Evolutionary conservation across 2,888 invertebrate species (phyloP).

Genomic region (Mythimna ferrago): DNA sequence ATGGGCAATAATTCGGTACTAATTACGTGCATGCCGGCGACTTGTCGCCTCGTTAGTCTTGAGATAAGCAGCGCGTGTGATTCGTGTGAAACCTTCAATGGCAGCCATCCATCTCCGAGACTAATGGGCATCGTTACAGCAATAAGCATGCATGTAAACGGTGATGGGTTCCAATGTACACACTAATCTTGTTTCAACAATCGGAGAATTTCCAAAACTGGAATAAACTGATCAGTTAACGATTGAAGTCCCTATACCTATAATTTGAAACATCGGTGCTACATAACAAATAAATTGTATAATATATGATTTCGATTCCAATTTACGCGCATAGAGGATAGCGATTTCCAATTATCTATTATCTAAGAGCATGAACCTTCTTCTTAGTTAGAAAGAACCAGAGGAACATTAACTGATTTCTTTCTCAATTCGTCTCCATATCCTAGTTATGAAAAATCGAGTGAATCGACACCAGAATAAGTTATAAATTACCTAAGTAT

Average conservation of each 20-base stretch:
- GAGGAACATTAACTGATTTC: too few species aligned
- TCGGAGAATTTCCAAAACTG: neutral
- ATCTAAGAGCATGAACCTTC: too few species aligned
- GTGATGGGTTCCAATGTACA: slow-evolving; percentile 6
- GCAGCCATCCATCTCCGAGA: slow-evolving; percentile 16
- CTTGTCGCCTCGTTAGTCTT: slow-evolving; percentile 35
- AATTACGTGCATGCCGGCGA: slow-evolving; percentile 19
- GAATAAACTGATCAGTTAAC: neutral
- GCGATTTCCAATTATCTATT: too few species aligned
- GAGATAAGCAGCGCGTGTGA: slow-evolving; percentile 26
- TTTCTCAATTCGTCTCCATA: too few species aligned
- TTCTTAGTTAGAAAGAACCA: too few species aligned
- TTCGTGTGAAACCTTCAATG: slow-evolving; percentile 16
- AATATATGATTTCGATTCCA: too few species aligned
- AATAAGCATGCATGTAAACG: slow-evolving; percentile 17
- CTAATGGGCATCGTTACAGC: slow-evolving; percentile 12
- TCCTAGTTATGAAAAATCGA: too few species aligned
- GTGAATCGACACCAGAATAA: too few species aligned
- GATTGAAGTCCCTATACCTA: neutral
- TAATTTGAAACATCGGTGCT: too few species aligned
- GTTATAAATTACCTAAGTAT: too few species aligned
- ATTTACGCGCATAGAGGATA: too few species aligned
- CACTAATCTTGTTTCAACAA: slow-evolving; percentile 1
- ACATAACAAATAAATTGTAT: too few species aligned
- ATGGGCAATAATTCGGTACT: slow-evolving; percentile 14